Evolutionary conservation across 2,113 vertebrate species (phyloP).

Genomic region (Apodemus sylvaticus): DNA sequence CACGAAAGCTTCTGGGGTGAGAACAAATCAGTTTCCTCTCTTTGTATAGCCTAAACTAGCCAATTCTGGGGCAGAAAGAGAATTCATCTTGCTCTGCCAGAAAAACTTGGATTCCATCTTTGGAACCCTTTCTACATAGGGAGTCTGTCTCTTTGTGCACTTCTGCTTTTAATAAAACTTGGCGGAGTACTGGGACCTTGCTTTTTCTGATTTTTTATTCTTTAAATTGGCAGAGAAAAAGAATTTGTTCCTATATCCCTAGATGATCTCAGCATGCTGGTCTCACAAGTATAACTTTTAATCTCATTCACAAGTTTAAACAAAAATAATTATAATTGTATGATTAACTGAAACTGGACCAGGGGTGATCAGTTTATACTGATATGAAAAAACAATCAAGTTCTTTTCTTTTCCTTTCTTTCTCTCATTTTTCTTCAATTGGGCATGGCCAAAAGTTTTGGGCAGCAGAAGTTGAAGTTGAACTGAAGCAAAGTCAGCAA

Average conservation of each 20-base stretch:
- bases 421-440: neutral
- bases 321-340: slow-evolving; percentile 37
- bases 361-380: neutral
- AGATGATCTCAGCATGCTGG: neutral
- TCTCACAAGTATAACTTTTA: neutral
- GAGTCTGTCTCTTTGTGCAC: neutral
- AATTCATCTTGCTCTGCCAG: neutral
- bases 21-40: neutral
- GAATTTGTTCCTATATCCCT: neutral
- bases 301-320: neutral
- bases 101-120: neutral
- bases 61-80: neutral
- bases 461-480: neutral
- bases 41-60: neutral
- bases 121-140: neutral
- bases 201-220: neutral
- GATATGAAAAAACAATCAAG: neutral
- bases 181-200: neutral
- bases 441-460: neutral
- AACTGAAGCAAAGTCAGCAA: neutral
- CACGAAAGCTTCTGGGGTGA: neutral
- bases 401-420: neutral
- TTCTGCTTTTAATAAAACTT: slow-evolving; percentile 6
- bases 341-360: slow-evolving; percentile 11
- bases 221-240: neutral